Percentiles rank a stretch among this genome's conserved stretches.
phyloP scores from a whole-genome alignment of 2,797 vertebrate species.

The Propithecus deckenii region DNA sequence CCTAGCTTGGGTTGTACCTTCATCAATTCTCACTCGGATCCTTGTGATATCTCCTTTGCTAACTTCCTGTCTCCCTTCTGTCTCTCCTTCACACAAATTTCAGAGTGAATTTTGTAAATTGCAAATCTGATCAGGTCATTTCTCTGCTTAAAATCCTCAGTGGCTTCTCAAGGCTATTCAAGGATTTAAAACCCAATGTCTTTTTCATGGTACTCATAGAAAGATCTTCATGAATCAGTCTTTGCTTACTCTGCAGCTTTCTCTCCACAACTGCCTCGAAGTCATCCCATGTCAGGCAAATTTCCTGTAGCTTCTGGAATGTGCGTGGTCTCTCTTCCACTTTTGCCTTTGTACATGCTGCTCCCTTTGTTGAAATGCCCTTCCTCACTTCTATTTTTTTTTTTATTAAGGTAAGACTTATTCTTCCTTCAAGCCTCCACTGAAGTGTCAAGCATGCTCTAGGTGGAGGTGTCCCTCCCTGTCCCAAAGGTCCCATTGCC shows the following conservation, averaged over 20 bases:
- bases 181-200: background rate
- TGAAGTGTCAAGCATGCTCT: background rate
- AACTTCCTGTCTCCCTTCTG: background rate
- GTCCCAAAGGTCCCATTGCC: background rate
- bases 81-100: background rate
- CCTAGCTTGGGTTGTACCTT: background rate
- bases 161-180: background rate
- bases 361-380: background rate
- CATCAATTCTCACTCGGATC: background rate
- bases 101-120: background rate
- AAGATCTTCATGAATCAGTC: background rate
- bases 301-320: background rate
- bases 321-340: background rate
- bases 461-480: background rate
- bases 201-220: background rate
- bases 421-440: background rate
- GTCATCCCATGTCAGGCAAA: background rate
- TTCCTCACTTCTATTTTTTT: background rate
- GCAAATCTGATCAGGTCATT: background rate
- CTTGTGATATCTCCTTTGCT: background rate
- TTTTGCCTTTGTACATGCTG: background rate
- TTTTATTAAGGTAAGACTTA: background rate
- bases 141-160: background rate
- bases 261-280: background rate
- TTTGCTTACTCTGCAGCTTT: background rate